Evolutionary conservation across 2,888 invertebrate species (phyloP).

Genomic region (Prenolepis imparis): DNA sequence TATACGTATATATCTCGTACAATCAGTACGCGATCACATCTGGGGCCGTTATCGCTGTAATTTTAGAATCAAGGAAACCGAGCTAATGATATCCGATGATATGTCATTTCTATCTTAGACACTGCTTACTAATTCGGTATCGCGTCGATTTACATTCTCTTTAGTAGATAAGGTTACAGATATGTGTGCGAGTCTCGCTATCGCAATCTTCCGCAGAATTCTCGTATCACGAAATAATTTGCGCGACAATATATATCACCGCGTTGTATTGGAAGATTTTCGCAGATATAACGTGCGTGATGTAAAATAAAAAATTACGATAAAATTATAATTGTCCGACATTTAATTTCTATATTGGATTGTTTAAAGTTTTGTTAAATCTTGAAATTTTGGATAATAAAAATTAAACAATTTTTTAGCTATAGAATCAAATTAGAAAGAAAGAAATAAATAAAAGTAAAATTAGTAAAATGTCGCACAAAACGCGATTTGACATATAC

Average conservation of each 20-base stretch:
- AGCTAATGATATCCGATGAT: constrained; percentile 52
- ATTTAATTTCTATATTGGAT: neutral
- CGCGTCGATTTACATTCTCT: constrained; percentile 45
- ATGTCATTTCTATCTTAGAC: constrained; percentile 52
- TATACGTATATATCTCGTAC: neutral
- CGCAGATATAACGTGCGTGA: neutral
- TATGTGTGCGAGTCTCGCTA: neutral
- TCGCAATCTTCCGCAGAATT: constrained; percentile 16
- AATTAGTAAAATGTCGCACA: neutral
- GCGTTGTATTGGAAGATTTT: neutral
- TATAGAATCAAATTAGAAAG: neutral
- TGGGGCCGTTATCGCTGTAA: constrained; percentile 47
- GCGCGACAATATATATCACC: neutral
- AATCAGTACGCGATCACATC: constrained; percentile 1
- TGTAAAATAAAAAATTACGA: neutral
- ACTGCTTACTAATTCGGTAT: constrained; percentile 50
- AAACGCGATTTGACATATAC: neutral
- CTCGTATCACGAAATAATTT: neutral
- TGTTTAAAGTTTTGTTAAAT: constrained; percentile 19
- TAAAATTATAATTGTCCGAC: neutral
- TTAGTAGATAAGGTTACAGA: constrained; percentile 38
- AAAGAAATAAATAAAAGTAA: neutral
- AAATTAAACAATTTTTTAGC: neutral
- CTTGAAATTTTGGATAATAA: neutral
- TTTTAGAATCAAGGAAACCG: constrained; percentile 55